These are phyloP conservation scores for Eristalinus sepulchralis DNA, from an alignment of 2,888 invertebrate species.

Conservation along the genomic window DNA sequence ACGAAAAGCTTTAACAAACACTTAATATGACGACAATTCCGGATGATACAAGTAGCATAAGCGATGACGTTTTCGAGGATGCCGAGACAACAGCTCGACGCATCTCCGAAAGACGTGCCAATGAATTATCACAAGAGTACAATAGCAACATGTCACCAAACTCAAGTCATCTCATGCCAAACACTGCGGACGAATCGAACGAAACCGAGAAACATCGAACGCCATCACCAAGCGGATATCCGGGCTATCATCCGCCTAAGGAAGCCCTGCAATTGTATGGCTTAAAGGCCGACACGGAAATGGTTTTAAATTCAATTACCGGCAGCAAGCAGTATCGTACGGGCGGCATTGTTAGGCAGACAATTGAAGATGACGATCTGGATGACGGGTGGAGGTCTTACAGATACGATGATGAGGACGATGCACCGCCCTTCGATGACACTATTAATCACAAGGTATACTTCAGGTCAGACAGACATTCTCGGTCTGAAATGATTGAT, in stretches of 20 bases:
- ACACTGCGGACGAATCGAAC: constrained; percentile 39
- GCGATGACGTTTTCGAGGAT: constrained; percentile 91
- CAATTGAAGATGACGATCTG: constrained; percentile 74
- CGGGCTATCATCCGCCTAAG: constrained; percentile 89
- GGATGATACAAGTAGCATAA: constrained; percentile 86
- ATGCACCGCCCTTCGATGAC: constrained; percentile 80
- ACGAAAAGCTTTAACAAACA: constrained; percentile 10
- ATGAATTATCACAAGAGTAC: constrained; percentile 59
- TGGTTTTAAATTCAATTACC: constrained; percentile 40
- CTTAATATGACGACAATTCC: constrained; percentile 82
- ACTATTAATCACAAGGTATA: constrained; percentile 86
- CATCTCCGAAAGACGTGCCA: constrained; percentile 76
- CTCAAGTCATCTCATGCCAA: constrained; percentile 57
- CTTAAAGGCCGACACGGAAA: constrained; percentile 73
- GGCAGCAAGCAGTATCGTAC: constrained; percentile 43
- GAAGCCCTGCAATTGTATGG: constrained; percentile 84
- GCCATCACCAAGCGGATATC: constrained; percentile 90
- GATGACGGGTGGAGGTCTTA: constrained; percentile 80
- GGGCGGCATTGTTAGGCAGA: constrained; percentile 73
- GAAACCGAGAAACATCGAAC: constrained; percentile 75
- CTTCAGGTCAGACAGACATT: neutral
- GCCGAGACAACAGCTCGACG: constrained; percentile 81
- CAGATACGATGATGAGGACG: constrained; percentile 79
- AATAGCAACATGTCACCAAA: constrained; percentile 55
- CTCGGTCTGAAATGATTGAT: neutral